Base-by-base conservation (phyloP, 2,797 vertebrate species). In the Helarctos malayanus region DNA sequence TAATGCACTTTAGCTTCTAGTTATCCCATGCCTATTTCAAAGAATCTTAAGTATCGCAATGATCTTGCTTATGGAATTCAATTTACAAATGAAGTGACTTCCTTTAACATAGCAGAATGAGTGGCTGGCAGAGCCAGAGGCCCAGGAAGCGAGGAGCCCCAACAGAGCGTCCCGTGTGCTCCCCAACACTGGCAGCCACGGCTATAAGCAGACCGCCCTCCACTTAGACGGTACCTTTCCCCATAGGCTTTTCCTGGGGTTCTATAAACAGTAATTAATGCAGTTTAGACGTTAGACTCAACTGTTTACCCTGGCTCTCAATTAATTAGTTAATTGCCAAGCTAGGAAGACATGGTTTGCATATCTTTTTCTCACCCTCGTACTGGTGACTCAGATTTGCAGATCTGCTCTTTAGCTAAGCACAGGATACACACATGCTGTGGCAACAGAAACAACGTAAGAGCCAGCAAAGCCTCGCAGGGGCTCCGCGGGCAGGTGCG, bases 271-370 rank as follows among this genome's bases (percentile, higher is more conserved):
- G 87, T 95, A 61, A 97, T 97, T 91, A 98, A 94, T 80, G 96
- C 73, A n/a, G 65, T 84, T 76, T 73, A 96, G 94, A 94, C 29
- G 9, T 61, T 88, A 79, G 57, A 47, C 76, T 90, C 75, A 25
- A 84, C 84, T 92, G 95, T 96, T 97, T 97, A 91, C 87, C 27
- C 92, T 91, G 92, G 93, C 68, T 94, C 61, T 94, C 95, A 79
- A 91, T 97, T 97, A 97, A 97, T 98, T 97, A 96, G 93, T 81
- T 95, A 95, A 97, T 96, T 96, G 93, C 89, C 88, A 57, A 79
- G 87, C 89, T 69, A 91, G 95, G 91, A 97, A 95, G 94, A 78
- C 78, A 76, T 1, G 45, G 45, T 91, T 89, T 95, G 95, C 71
- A 65, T 79, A 57, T 61, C 21, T 47, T 92, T 54, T 88, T 56